These are phyloP conservation scores for Palythoa grandiflora DNA, from an alignment of 92 coral and sea anemone genomes.

Conservation along the genomic window DNA sequence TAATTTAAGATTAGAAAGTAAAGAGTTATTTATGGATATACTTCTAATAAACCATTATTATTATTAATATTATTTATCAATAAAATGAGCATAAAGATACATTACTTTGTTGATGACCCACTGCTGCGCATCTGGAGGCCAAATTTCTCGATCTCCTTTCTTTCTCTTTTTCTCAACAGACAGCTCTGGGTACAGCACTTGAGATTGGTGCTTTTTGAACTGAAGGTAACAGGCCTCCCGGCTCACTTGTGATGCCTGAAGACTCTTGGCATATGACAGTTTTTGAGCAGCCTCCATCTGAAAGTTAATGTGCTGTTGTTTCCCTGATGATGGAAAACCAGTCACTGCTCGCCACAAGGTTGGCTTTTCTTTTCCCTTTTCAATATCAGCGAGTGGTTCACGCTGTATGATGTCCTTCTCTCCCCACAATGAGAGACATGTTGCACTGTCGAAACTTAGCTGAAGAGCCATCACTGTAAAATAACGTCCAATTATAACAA, in stretches of 20 bases:
- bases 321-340: constrained; percentile 84
- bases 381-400: constrained; percentile 82
- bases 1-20: too few relatives aligned
- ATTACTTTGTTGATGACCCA: constrained; percentile 92
- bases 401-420: constrained; percentile 92
- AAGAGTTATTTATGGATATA: too few relatives aligned
- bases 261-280: constrained; percentile 77
- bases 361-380: constrained; percentile 84
- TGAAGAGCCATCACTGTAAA: constrained; percentile 84
- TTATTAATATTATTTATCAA: too few relatives aligned
- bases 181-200: constrained; percentile 90
- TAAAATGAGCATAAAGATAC: too few relatives aligned
- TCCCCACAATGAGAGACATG: constrained; percentile 90
- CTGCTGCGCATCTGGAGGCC: constrained; percentile 92
- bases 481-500: not conserved
- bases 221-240: constrained; percentile 86
- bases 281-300: constrained; percentile 76
- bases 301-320: constrained; percentile 70
- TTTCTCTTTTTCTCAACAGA: constrained; percentile 70
- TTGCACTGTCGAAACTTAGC: constrained; percentile 84
- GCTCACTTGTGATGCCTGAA: constrained; percentile 82
- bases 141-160: constrained; percentile 70
- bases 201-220: constrained; percentile 71
- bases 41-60: too few relatives aligned
- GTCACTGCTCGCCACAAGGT: constrained; percentile 83